Base-by-base conservation (phyloP, 2,113 vertebrate genomes). In the Cyanoderma ruficeps region DNA sequence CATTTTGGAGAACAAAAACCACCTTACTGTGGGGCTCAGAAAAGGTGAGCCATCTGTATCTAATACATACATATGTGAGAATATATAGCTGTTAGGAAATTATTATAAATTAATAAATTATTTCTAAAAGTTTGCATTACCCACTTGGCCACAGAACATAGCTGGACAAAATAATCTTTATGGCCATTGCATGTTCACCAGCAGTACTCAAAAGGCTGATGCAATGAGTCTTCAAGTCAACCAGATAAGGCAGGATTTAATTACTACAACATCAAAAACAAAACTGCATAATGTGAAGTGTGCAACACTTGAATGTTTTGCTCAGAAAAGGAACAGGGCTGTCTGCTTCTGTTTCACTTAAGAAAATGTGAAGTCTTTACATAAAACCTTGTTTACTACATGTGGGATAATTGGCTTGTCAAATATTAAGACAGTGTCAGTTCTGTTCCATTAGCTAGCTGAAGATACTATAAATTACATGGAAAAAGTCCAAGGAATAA, bases 331-430 rank as follows among this genome's bases (percentile, higher is more conserved):
- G 19, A 93, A 17, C 8, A 46, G 20, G 13, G 55, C n/a, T 85
- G 37, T 46, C 67, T 83, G 13, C 17, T 50, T 72, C 31, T 71
- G 14, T 65, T 85, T 69, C 42, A 67, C 15, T 61, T 46, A 55
- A 33, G 41, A 70, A 88, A 86, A 67, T 33, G 56, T 2, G 7
- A 90, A 63, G 21, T 9, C 59, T 65, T 90, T 77, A 59, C 30
- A 83, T 47, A 77, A 93, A 92, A 63, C 20, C 28, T 72, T 68
- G 30, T 93, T 90, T 97, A 92, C 72, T 86, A 74, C n/a, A 39
- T 9, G 47, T 33, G 39, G 35, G 55, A 27, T 83, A 83, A 94
- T 90, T 86, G 77, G 27, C 68, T 81, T 39, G 72, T 93, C 76
- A 87, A 89, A 81, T 70, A 95, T 92, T 24, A 83, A 79, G 64